A percentile compares a stretch with the other conserved stretches of the same genome.
Conservation (phyloP, 2,797 vertebrate genomes). For the Sebastes hubbsi region DNA sequence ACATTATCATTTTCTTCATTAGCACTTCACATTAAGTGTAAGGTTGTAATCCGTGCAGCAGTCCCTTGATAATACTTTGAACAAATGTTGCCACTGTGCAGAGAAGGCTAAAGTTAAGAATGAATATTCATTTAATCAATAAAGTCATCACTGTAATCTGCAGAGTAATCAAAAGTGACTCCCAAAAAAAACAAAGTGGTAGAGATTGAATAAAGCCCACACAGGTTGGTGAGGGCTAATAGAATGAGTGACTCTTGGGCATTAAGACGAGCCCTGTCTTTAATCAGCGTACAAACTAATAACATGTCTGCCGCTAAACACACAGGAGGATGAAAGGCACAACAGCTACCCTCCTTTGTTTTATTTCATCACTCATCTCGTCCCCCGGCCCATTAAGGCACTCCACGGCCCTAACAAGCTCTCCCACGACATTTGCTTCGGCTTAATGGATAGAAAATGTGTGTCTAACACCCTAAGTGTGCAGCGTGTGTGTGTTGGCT, state of each 20-base stretch:
- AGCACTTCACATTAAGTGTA: neutral
- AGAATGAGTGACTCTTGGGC: constrained; percentile 49
- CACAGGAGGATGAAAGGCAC: constrained; percentile 54
- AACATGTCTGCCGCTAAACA: constrained; percentile 55
- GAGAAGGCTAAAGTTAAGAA: neutral
- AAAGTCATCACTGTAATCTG: constrained; percentile 14
- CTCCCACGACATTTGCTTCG: constrained; percentile 39
- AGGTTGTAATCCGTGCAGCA: neutral
- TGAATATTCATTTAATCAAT: constrained; percentile 43
- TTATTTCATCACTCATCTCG: constrained; percentile 60
- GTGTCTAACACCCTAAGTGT: constrained; percentile 16
- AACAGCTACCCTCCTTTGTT: constrained; percentile 37
- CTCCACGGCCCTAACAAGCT: constrained; percentile 54
- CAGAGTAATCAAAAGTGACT: constrained; percentile 26
- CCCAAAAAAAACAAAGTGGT: neutral
- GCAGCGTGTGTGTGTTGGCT: neutral
- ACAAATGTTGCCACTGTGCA: neutral
- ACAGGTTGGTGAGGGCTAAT: constrained; percentile 31
- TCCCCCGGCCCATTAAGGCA: constrained; percentile 65
- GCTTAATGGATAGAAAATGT: constrained; percentile 59
- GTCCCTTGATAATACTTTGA: neutral
- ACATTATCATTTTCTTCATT: neutral
- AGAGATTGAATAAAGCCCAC: constrained; percentile 21
- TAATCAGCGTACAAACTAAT: constrained; percentile 66
- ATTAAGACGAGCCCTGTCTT: constrained; percentile 40